Evolutionary conservation across 2,113 vertebrate species (phyloP), one percentile per base, ranked within the genome.

Genomic region (Protomyctophum bolini): DNA sequence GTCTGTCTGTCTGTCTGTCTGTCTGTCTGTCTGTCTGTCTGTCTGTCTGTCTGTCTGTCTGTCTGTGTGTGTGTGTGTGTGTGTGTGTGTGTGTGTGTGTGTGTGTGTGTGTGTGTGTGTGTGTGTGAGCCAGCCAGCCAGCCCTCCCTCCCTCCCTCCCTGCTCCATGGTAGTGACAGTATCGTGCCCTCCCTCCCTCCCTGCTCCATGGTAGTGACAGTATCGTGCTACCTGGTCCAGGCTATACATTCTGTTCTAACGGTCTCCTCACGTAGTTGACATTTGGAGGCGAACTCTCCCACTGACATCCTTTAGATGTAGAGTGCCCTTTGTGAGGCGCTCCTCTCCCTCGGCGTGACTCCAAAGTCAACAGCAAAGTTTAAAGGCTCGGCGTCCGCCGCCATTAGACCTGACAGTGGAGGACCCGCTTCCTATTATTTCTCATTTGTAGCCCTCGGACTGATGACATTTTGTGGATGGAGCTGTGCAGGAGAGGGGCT

Each of bases 191-290:
- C 50, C 28, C 54, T 55, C 15, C 10, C 11, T 45, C 8, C 3
- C 49, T 33, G 29, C 59, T 46, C 29, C 62, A 52, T 29, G 66
- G 64, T 64, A 70, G 46, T 58, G 6, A 50, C 59, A 56, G 63
- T 63, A 60, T 73, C 74, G 61, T 70, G 68, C 65, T 70, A 70
- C 79, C 73, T 82, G 59, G 70, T 62, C 48, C 63, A 58, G 68
- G 65, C 77, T 33, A 4, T 86, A 64, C 76, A 76, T 62, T 75
- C 72, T 61, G 76, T 81, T 91, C 79, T 80, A 75, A 89, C 91
- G 88, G 90, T 87, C 33, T 33, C 63, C 86, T 89, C 90, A 93
- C 89, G 88, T 93, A 86, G 79, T 65, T 93, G 92, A 89, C 92
- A 92, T 93, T 93, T 93, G 85, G 81, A 87, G 68, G 65, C 60